Base-by-base conservation (phyloP, 2,113 vertebrate genomes). In the Aphyosemion australe region DNA sequence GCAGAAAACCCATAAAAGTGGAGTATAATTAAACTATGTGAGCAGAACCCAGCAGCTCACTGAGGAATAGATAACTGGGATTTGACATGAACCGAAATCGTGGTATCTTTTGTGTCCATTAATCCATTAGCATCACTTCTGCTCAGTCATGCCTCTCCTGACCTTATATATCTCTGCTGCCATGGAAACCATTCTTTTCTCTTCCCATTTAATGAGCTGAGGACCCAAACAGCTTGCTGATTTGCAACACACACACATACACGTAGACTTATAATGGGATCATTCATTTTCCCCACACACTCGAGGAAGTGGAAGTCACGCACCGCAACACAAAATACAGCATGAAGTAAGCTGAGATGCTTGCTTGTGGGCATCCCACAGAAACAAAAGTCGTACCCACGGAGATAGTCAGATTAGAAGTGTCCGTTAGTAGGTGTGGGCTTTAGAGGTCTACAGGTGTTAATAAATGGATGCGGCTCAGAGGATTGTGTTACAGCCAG, bases 131-230 rank as follows among this genome's bases (percentile, higher is more conserved):
- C 12, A 51, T 51, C 48, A 42, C 19, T 1, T 55, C 31, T 74
- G 48, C 61, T 62, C 48, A 34, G 56, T 78, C 64, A 59, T 80
- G 71, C 62, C 59, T 66, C 42, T 53, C 45, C 56, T 60, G 65
- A 72, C 65, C 46, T 69, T 71, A 60, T 74, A 65, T 72, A 8
- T 63, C 41, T 54, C 58, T 73, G 78, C 65, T 85, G 46, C 76
- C 71, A 79, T 82, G 79, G 70, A 61, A 82, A 82, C 81, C 20
- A 54, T 70, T 65, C 69, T 74, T 68, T 42, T 45, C 74, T 12
- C 32, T 56, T 55, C 56, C 69, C 79, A 34, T 78, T 84, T 80
- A 60, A 82, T 73, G 61, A 78, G 71, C 41, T 31, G 26, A 82
- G 51, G 57, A 45, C 37, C 58, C 56, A 69, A 72, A 74, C 67